Percentiles rank a stretch among this genome's conserved stretches.
Conservation (phyloP, 2,113 vertebrate genomes). For the Addax nasomaculatus region DNA sequence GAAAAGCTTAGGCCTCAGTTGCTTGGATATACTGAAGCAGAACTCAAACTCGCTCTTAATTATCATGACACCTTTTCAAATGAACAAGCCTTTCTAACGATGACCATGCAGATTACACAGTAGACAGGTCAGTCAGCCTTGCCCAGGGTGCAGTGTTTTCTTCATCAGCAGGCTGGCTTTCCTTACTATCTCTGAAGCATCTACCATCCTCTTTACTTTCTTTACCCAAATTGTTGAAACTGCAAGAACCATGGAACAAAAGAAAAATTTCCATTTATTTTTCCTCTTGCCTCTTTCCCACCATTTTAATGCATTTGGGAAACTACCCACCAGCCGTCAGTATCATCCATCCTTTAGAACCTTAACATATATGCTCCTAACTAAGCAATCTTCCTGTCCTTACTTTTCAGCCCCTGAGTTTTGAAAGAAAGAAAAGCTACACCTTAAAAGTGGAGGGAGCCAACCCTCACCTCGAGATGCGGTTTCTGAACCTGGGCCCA, state of each 20-base stretch:
- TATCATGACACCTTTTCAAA: neutral
- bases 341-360: neutral
- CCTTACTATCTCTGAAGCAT: neutral
- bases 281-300: neutral
- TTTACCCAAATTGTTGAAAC: neutral
- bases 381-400: slow-evolving; percentile 35
- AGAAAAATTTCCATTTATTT: neutral
- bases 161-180: neutral
- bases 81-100: neutral
- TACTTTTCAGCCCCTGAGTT: slow-evolving; percentile 87
- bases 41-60: neutral
- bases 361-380: neutral
- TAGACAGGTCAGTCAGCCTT: neutral
- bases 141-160: neutral
- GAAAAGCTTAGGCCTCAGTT: neutral
- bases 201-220: neutral
- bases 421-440: slow-evolving; percentile 93
- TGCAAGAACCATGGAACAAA: neutral
- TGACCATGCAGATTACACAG: neutral
- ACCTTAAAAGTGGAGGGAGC: slow-evolving; percentile 94
- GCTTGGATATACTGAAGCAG: neutral
- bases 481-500: slow-evolving; percentile 84
- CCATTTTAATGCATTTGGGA: neutral
- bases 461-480: slow-evolving; percentile 88
- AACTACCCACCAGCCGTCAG: neutral